Evolutionary conservation across 2,888 invertebrate species (phyloP), one percentile per base, ranked within the genome.

Genomic region (Epirrhoe alternata): DNA sequence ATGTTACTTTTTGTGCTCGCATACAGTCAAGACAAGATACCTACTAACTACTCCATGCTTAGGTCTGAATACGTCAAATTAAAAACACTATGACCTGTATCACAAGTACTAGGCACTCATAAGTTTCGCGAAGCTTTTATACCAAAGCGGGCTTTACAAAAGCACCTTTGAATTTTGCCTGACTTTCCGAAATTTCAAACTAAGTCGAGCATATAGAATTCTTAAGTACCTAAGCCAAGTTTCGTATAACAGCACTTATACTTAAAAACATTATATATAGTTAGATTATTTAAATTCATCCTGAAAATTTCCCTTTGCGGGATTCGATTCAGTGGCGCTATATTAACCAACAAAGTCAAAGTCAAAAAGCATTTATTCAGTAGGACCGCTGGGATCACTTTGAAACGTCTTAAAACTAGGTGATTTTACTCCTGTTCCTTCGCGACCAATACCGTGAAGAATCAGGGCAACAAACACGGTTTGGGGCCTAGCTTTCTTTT

Each of bases 31-130:
- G n/a, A 12, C 12, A 42, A 45, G 33, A 30, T 55, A 10, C n/a
- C 12, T 38, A n/a, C 12, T 12, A 50, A 6, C 24, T 31, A 59
- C 47, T n/a, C 38, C 45, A 55, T 16, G 35, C 58, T 47, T 58
- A 45, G 17, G 54, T 58, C 31, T 58, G 54, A 66, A 58, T 54
- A 57, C 42, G 38, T 30, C 35, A 52, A 60, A 52, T 60, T 60
- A 60, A 55, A 54, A 30, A 35, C 10, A 14, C 7, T 51, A 42
- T 61, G 61, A 58, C 61, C 66, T 54, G 58, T 62, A 62, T 66
- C n/a, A 53, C 6, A 12, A 31, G 31, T 12, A n/a, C 14, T 24
- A 24, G 24, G 16, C 17, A 50, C 14, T 30, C 12, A 12, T 35
- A 24, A 12, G 47, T 14, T 47, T 14, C 14, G 16, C 14, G 16